Base-by-base conservation (phyloP, 2,113 vertebrate genomes). In the Etheostoma cragini region DNA sequence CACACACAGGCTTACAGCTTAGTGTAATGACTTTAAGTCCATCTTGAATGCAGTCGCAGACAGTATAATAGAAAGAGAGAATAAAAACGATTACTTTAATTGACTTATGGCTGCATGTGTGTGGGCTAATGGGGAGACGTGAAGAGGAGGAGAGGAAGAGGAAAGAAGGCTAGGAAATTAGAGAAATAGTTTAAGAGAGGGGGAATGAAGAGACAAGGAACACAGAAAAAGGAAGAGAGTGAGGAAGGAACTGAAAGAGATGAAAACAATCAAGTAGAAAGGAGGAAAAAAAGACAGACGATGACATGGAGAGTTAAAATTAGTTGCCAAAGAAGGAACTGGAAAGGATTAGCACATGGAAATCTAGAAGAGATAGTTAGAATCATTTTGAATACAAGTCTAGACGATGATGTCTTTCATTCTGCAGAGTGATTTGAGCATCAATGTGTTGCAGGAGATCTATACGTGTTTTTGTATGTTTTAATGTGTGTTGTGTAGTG, bases 1-100 rank as follows among this genome's bases (percentile, higher is more conserved):
- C 61, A 45, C 50, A 75, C 22, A 26, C 6, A 38, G 38, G 8
- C 38, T 8, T 38, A 49, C 24, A 69, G 82, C 72, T 87, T 85
- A 86, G 78, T 86, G 73, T 87, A 93, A 93, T 87, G 83, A 80
- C 81, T 92, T 84, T 78, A 81, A 80, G 81, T 88, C 82, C 76
- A 81, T 87, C 82, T 62, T 72, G 68, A 79, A 86, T 89, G 78
- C 72, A 76, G 80, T 73, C 70, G 67, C 69, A 86, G 79, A 86
- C 83, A 76, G 71, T 84, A 70, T 84, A 88, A 75, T 78, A 75
- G 78, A 60, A 78, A 62, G 81, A 73, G 22, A 79, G 84, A 89
- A 84, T 84, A 85, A 88, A 92, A 91, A 80, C 5, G 60, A 84
- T 89, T 91, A 85, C 71, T 86, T 85, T 92, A 92, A 93, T 91